A percentile compares a stretch with the other conserved stretches of the same genome.
These are phyloP conservation scores for Heliocidaris erythrogramma DNA, from an alignment of 35 echinoderm and acorn worm species.

Conservation along the genomic window DNA sequence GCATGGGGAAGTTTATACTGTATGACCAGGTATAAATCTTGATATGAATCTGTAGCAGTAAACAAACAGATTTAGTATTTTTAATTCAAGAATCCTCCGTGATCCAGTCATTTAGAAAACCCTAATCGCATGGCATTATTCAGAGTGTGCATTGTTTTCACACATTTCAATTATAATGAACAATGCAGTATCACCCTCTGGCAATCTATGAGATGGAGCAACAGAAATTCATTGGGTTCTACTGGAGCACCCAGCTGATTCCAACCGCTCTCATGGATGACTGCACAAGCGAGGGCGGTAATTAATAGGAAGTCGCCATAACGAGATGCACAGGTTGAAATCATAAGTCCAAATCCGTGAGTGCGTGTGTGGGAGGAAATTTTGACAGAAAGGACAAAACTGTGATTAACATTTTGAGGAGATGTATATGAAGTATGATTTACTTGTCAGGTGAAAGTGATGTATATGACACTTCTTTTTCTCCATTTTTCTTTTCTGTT, in stretches of 20 bases:
- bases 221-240: neutral
- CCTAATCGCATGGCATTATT: too few relatives aligned
- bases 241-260: neutral
- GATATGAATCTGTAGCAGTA: too few relatives aligned
- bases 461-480: too few relatives aligned
- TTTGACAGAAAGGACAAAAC: neutral
- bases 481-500: too few relatives aligned
- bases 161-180: neutral
- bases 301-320: neutral
- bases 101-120: too few relatives aligned
- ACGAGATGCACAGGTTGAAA: slow-evolving; percentile 1
- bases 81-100: too few relatives aligned
- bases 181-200: neutral
- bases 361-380: neutral
- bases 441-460: neutral
- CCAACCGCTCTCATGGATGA: neutral
- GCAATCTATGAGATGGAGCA: neutral
- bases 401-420: neutral
- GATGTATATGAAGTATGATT: neutral
- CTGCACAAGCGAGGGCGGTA: neutral
- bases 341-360: neutral
- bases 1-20: too few relatives aligned
- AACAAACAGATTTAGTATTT: too few relatives aligned
- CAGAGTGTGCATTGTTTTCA: neutral
- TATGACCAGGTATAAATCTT: too few relatives aligned